Percentiles rank a stretch among this genome's conserved stretches.
These are phyloP conservation scores for Echeneis naucrates DNA, from an alignment of 2,797 vertebrate species.

Conservation along the genomic window DNA sequence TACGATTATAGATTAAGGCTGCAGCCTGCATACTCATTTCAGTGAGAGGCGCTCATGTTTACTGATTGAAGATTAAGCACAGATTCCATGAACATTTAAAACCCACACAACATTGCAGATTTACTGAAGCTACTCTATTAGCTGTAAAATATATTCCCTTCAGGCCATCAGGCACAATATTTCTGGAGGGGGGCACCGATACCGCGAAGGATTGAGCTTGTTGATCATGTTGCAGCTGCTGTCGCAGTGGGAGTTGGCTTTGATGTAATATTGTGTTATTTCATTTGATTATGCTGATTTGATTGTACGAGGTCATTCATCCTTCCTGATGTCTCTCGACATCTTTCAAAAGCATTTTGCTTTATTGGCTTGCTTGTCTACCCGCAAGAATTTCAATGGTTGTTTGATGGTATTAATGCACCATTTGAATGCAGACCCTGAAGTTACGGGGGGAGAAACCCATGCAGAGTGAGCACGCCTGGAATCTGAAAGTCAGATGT, in stretches of 20 bases:
- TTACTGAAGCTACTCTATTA: slow-evolving; percentile 27
- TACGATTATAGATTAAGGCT: slow-evolving; percentile 17
- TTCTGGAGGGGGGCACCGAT: slow-evolving; percentile 54
- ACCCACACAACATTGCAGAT: slow-evolving; percentile 24
- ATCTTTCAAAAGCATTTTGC: slow-evolving; percentile 93
- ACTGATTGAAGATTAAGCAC: slow-evolving; percentile 35
- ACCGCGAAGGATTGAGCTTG: slow-evolving; percentile 82
- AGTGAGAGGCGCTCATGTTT: slow-evolving; percentile 33
- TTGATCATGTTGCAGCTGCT: slow-evolving; percentile 87
- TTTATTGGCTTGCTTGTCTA: slow-evolving; percentile 89
- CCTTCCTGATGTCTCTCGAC: slow-evolving; percentile 84
- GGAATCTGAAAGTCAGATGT: slow-evolving; percentile 82
- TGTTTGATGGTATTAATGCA: slow-evolving; percentile 92
- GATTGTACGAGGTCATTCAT: slow-evolving; percentile 91
- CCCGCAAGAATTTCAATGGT: slow-evolving; percentile 92
- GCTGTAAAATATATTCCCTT: slow-evolving; percentile 31
- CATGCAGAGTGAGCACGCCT: slow-evolving; percentile 47
- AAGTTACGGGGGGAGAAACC: slow-evolving; percentile 25
- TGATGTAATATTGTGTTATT: slow-evolving; percentile 91
- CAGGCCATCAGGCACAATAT: slow-evolving; percentile 33
- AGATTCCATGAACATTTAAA: slow-evolving; percentile 40
- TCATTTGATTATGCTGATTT: slow-evolving; percentile 93
- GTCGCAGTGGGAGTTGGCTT: slow-evolving; percentile 86
- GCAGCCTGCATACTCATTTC: slow-evolving; percentile 35
- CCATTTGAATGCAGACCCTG: slow-evolving; percentile 75